Evolutionary conservation across 2,888 invertebrate genomes (phyloP), one percentile per base, ranked within the genome.

Genomic region (Electrophaes corylata): DNA sequence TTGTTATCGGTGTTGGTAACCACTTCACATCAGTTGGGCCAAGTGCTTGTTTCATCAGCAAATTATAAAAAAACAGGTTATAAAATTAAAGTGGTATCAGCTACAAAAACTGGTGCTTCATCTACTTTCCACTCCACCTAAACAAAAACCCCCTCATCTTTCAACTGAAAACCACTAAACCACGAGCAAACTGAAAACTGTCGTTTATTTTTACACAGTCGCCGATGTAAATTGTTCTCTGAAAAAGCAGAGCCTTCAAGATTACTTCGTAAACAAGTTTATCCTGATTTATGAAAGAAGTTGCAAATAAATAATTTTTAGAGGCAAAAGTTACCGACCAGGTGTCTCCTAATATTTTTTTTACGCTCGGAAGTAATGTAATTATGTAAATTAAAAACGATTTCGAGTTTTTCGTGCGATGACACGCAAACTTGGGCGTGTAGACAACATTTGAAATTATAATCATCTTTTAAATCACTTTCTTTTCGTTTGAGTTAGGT

Each of bases 261-360:
- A 90, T 90, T 86, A 89, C 91, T 89, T 89, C 71, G 86, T 89
- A 90, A 90, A 89, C 88, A 90, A 91, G 84, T 91, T 88, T 83
- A 81, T 76, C 77, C 73, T 89, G 90, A 91, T 91, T 91, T 91
- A 91, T 90, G 91, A 84, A 84, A 78, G 81, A 91, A 90, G 81
- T 91, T 90, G 73, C 78, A 83, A 78, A 85, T 86, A 88, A 86
- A 88, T 87, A 87, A 81, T 86, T 89, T 89, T 91, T 87, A 83
- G 80, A 83, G 82, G 85, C 84, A 83, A 84, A 91, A 89, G 84
- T 89, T 88, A 81, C 69, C 66, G 69, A 73, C 73, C 90, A 91
- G 90, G 90, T 90, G 91, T 91, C 90, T 80, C 78, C 81, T 86
- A 84, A 86, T 84, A 86, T 84, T 79, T 83, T 82, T 84, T 87